Evolutionary conservation across 2,888 invertebrate species (phyloP).

Genomic region (Nomada ferruginata): DNA sequence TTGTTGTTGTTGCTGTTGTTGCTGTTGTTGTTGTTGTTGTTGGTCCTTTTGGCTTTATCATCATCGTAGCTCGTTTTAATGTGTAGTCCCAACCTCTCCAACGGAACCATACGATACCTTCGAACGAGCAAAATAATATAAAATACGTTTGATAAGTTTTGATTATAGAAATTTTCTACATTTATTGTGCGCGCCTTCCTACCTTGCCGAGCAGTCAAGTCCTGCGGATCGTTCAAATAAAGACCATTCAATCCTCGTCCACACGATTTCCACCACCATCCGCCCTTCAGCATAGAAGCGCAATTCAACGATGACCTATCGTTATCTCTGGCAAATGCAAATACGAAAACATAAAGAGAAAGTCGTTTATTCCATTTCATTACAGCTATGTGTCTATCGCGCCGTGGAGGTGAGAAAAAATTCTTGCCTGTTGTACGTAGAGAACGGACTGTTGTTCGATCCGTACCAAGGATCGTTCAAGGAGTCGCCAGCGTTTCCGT

Average conservation of each 20-base stretch:
- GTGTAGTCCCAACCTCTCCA: conserved; percentile 98
- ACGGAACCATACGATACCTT: conserved; percentile 97
- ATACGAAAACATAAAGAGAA: background rate
- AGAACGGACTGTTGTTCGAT: conserved; percentile 96
- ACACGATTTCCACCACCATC: conserved; percentile 98
- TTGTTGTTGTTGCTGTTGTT: conserved; percentile 68
- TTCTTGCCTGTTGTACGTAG: conserved; percentile 92
- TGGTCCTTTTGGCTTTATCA: conserved; percentile 93
- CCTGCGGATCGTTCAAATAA: conserved; percentile 95
- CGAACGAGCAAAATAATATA: background rate
- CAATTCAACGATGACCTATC: conserved; percentile 96
- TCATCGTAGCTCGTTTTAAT: conserved; percentile 94
- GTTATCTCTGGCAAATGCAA: conserved; percentile 89
- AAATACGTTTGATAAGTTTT: background rate
- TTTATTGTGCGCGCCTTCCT: background rate
- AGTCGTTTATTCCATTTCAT: too few relatives aligned
- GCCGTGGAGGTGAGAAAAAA: background rate
- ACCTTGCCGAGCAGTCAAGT: conserved; percentile 95
- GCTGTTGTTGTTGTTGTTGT: conserved; percentile 71
- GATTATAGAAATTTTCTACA: background rate
- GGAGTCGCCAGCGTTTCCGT: conserved; percentile 95
- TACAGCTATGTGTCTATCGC: too few relatives aligned
- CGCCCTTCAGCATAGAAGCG: conserved; percentile 96
- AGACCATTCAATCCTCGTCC: conserved; percentile 95
- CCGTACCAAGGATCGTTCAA: conserved; percentile 97